Evolutionary conservation across 1,140 invertebrate genomes (phyloP), one percentile per base, ranked within the genome.

Genomic region (Cyphomyrmex costatus): DNA sequence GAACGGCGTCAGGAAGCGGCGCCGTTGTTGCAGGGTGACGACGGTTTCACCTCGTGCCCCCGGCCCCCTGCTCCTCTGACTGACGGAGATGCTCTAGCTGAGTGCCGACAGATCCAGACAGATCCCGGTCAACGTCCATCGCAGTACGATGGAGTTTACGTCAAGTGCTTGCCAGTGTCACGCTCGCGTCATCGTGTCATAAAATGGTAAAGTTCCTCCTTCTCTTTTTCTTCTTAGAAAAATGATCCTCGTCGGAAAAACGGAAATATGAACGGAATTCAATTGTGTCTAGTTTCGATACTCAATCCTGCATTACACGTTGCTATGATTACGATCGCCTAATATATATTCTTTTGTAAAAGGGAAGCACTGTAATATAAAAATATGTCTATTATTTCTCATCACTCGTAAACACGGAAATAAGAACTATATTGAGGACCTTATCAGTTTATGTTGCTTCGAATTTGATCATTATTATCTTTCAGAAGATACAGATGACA

Each of bases 111-210:
- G 3, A 16, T 80, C 36, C 68, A 79, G 89, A 91, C 51, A 53
- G 3, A 16, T 80, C 36, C 61, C 19, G 77, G 65, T 68, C 65
- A 68, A 46, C 66, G 84, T 70, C 80, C 53, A 58, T 78, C 46
- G 61, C 10, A 27, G 56, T 89, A 91, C 88, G 86, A 91, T 91
- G 90, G 90, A 88, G 90, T 77, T 91, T 91, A 66, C 76, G 74
- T 70, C 66, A 61, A 88, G 66, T 88, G 73, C 80, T 91, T 88
- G 90, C 87, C 89, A 89, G 63, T 91, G 86, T 84, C 76, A 86
- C 65, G 56, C 85, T 89, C 65, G 21, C 73, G 30, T 61, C 88
- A 91, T 56, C 63, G 87, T 89, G 82, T 91, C 88, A 71, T 91
- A 91, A 91, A 88, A 91, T 91, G 90, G 90, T 91, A 84, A 87